Base-by-base conservation (phyloP, 92 coral and sea anemone species). In the Isaurus tuberculatus region DNA sequence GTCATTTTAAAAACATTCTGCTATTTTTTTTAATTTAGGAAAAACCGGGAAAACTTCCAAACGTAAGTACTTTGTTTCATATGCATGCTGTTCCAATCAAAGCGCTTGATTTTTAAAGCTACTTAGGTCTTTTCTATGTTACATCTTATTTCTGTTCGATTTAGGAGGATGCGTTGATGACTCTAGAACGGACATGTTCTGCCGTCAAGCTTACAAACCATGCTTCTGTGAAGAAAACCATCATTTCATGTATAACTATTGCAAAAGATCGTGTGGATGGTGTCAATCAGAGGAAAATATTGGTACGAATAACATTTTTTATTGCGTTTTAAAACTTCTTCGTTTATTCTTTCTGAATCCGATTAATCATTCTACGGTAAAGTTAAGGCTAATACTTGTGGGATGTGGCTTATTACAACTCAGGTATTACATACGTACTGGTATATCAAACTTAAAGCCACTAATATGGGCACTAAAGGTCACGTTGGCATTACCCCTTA, bases 201-300 rank as follows among this genome's bases (percentile, higher is more conserved):
- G 99, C 64, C 70, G 89, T 49, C 86, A 94, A 53, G 92, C 99
- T 4, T 84, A 88, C 65, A 91, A 91, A 51, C 99, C 98, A 8
- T 96, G 99, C 77, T 92, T 92, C 84, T 96, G 99, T 60, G 99
- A 96, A 58, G 99, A 96, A 84, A 96, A 96, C 65, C 98, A 93
- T 85, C 98, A 96, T 79, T 94, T 94, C 72, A 96, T 96, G 99
- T 96, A 92, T 88, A 94, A 94, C 90, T 94, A 96, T 87, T 96
- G 99, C 91, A 96, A 96, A 80, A 87, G 97, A 42, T 96, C 99
- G n/a, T 96, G 99, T 48, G 90, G 83, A 25, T 96, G 95, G 94
- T 96, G 99, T 77, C 91, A 80, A 32, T 61, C 87, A 11, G 67
- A 83, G 10, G 91, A 68, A 57, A 86, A 34, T 20, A 53, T 79